These are phyloP conservation scores for Chiroxiphia lanceolata DNA, from an alignment of 2,797 vertebrate species.

Conservation along the genomic window DNA sequence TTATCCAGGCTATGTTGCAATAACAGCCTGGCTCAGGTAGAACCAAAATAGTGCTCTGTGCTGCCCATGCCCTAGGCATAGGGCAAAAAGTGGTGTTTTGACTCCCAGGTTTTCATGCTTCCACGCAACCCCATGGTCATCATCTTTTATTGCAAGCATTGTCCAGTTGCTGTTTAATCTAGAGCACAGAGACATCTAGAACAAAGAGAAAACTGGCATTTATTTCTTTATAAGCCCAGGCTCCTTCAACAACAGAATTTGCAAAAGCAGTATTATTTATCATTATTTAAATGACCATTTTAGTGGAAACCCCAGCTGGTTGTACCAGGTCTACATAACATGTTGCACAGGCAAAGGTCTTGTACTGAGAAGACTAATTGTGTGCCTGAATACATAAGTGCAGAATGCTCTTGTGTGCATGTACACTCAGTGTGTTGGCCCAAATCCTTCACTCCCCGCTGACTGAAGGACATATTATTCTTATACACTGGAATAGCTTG, in stretches of 20 bases:
- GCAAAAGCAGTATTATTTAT: not conserved
- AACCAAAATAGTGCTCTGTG: rapidly evolving
- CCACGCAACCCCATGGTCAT: not conserved
- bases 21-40: not conserved
- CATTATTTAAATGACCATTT: not conserved
- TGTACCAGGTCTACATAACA: not conserved
- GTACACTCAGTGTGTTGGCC: not conserved
- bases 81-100: not conserved
- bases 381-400: not conserved
- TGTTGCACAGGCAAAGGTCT: not conserved
- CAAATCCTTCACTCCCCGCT: not conserved
- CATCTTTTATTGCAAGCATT: not conserved
- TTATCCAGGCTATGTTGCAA: rapidly evolving
- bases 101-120: not conserved
- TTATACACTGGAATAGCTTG: not conserved
- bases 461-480: not conserved
- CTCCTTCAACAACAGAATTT: not conserved
- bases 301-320: not conserved
- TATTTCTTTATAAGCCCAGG: not conserved
- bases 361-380: not conserved
- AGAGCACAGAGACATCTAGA: not conserved
- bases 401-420: not conserved
- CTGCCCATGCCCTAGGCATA: not conserved
- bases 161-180: not conserved
- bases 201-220: not conserved